A percentile compares a stretch with the other conserved stretches of the same genome.
Conservation (phyloP, 2,888 invertebrate genomes). For the Ophonus ardosiacus region DNA sequence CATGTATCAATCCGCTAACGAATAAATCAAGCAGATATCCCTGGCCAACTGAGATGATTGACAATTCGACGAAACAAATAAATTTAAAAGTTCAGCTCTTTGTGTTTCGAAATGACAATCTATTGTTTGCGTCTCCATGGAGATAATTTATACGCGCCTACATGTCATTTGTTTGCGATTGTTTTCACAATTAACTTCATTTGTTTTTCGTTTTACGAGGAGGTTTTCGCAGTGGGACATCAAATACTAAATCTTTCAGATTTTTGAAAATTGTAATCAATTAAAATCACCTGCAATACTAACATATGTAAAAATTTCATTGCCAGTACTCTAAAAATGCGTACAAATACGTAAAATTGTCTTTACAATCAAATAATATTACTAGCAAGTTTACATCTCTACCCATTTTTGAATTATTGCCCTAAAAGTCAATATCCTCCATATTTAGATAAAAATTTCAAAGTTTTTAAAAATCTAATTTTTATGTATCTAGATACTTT, state of each 20-base stretch:
- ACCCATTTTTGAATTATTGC: too few relatives aligned
- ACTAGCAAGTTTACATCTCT: too few relatives aligned
- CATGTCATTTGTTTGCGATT: slow-evolving; percentile 40
- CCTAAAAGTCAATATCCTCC: too few relatives aligned
- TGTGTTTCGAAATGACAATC: slow-evolving; percentile 67
- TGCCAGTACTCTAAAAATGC: too few relatives aligned
- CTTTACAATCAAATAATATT: too few relatives aligned
- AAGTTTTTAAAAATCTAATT: too few relatives aligned
- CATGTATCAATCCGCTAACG: slow-evolving; percentile 51
- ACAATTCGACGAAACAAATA: slow-evolving; percentile 69
- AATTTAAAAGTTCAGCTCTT: slow-evolving; percentile 68
- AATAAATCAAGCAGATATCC: slow-evolving; percentile 69
- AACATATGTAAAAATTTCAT: too few relatives aligned
- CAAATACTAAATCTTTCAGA: not conserved
- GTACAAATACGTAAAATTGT: too few relatives aligned
- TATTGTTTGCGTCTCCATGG: slow-evolving; percentile 66
- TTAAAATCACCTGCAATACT: too few relatives aligned
- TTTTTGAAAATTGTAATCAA: not conserved
- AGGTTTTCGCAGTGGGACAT: not conserved
- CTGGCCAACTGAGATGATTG: slow-evolving; percentile 66
- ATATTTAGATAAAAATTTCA: too few relatives aligned
- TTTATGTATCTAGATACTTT: too few relatives aligned
- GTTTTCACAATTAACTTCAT: slow-evolving; percentile 39
- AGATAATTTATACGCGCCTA: slow-evolving; percentile 65
- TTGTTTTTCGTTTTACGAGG: slow-evolving; percentile 15